These are phyloP conservation scores for Myanophis thanlyinensis DNA, from an alignment of 2,113 vertebrate species.

Conservation along the genomic window DNA sequence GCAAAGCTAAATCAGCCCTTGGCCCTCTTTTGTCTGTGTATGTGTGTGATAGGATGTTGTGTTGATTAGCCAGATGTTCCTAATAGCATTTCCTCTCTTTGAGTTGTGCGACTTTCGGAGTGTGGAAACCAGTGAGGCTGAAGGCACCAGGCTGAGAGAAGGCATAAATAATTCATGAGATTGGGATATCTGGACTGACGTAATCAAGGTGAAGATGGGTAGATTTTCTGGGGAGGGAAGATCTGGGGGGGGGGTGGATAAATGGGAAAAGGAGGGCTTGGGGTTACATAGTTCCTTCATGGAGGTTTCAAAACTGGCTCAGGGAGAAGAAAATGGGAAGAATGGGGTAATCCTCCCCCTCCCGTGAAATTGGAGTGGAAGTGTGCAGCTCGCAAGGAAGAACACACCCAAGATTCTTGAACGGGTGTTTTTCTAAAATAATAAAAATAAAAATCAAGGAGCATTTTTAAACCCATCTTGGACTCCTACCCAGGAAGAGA, in stretches of 20 bases:
- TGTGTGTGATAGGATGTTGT: not conserved
- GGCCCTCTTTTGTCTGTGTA: not conserved
- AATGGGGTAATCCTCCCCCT: not conserved
- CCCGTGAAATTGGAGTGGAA: too few relatives aligned
- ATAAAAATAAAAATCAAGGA: too few relatives aligned
- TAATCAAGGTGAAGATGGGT: not conserved
- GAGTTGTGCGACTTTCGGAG: not conserved
- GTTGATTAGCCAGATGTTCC: slow-evolving; percentile 15
- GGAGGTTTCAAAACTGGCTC: not conserved
- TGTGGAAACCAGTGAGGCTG: not conserved
- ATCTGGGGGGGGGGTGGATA: not conserved
- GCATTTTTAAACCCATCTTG: too few relatives aligned
- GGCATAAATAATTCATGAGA: not conserved
- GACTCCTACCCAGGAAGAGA: too few relatives aligned
- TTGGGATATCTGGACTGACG: not conserved
- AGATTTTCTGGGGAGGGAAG: too few relatives aligned
- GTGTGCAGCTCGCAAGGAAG: not conserved
- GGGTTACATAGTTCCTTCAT: too few relatives aligned
- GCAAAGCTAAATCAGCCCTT: slow-evolving; percentile 1
- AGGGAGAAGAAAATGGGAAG: not conserved
- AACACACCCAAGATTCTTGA: not conserved
- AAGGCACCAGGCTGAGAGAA: not conserved
- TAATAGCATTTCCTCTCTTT: not conserved
- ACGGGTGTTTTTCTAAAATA: too few relatives aligned
- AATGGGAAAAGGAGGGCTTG: too few relatives aligned